These are phyloP conservation scores for Hermaeophaga mercurialis DNA, from an alignment of 2,888 invertebrate genomes.

Conservation along the genomic window DNA sequence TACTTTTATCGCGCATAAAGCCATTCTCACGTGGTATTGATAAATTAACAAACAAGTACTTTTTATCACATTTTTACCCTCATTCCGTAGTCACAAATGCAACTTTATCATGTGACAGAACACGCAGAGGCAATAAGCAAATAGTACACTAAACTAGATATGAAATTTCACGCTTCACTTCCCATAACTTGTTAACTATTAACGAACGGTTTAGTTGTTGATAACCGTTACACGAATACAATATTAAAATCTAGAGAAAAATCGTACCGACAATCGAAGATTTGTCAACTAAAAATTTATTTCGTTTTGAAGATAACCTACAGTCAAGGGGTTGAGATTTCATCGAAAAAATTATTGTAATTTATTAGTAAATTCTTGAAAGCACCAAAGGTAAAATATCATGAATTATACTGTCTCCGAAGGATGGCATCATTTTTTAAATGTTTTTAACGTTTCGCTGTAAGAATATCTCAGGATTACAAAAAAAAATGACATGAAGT, in stretches of 20 bases:
- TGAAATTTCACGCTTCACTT: slow-evolving; percentile 12
- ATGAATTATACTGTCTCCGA: too few species aligned
- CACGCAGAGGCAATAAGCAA: slow-evolving; percentile 1
- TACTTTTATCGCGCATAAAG: too few species aligned
- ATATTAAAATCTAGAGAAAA: slow-evolving; percentile 8
- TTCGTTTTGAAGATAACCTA: background rate
- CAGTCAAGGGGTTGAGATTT: too few species aligned
- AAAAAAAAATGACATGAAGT: too few species aligned
- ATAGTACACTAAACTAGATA: slow-evolving; percentile 1
- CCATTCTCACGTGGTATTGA: too few species aligned
- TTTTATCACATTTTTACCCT: background rate
- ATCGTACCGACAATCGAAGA: background rate
- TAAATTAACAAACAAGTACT: background rate
- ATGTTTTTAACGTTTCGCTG: too few species aligned
- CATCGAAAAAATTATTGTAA: too few species aligned
- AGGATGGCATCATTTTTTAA: too few species aligned
- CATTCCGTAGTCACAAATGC: background rate
- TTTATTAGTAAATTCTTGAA: too few species aligned
- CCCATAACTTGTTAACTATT: background rate
- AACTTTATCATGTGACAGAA: background rate
- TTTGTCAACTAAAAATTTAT: background rate
- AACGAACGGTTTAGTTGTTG: background rate
- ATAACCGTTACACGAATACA: slow-evolving; percentile 13
- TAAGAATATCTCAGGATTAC: too few species aligned
- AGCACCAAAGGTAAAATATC: too few species aligned